Evolutionary conservation across 2,888 invertebrate species (phyloP), one percentile per base, ranked within the genome.

Genomic region (Tiphia femorata): DNA sequence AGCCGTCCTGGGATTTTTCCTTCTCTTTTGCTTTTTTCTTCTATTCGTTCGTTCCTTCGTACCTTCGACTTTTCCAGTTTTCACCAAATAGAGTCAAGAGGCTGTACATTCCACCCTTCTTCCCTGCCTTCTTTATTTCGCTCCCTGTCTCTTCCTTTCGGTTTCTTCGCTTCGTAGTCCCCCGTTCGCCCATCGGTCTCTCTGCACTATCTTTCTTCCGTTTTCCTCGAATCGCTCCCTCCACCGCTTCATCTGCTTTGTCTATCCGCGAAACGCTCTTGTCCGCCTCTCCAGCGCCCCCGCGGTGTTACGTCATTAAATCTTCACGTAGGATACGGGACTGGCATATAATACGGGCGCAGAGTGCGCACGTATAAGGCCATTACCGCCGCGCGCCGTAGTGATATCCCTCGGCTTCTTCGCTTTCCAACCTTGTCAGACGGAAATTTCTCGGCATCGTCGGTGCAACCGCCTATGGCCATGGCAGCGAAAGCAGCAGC

Each of bases 281-380:
- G 4, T 33, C 7, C 33, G n/a, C 10, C 8, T 21, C 3, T 8
- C 8, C n/a, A 12, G 40, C 37, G 30, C 27, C 37, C 27, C 37
- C 14, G 25, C 12, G 27, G 37, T 20, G 54, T 57, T 50, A 49
- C 42, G 37, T 52, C 62, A 47, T 66, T 62, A 66, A 62, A 67
- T 56, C 38, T 48, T 33, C 49, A 19, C 14, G 16, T 44, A n/a
- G 23, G 38, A 35, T 30, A 46, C 40, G 21, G n/a, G 17, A 12
- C 37, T 37, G 7, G 23, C 35, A 41, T 41, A 47, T 48, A 49
- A 47, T 48, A 27, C 20, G 40, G 5, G 25, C 33, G 35, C 33
- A 44, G 41, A 47, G 42, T 48, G 23, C 20, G 42, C 14, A n/a
- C 25, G 25, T 20, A 19, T 47, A 46, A 51, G 16, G 16, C 12